Conservation (phyloP, 2,888 invertebrate genomes). For the Prenolepis imparis region DNA sequence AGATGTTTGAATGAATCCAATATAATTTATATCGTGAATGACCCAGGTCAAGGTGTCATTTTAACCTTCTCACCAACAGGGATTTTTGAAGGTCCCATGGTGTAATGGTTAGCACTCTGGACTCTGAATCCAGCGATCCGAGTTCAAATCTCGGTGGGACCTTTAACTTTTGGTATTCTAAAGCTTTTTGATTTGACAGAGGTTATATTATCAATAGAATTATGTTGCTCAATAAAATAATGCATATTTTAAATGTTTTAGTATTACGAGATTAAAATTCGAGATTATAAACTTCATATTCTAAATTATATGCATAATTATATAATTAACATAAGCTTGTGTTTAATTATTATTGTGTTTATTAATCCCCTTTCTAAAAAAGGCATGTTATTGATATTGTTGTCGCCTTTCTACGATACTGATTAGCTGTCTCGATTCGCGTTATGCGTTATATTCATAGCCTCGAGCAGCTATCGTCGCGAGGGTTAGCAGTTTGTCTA, state of each 20-base stretch:
- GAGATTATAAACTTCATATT: neutral
- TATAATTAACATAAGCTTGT: neutral
- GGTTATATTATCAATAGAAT: neutral
- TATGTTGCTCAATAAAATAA: neutral
- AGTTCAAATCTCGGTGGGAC: conserved; percentile 94
- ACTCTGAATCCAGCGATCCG: conserved; percentile 94
- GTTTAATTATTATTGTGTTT: neutral
- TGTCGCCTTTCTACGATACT: too few relatives aligned
- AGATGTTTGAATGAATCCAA: neutral
- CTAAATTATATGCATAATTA: neutral
- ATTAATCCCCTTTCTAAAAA: too few relatives aligned
- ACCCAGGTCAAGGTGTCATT: neutral
- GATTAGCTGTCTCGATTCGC: too few relatives aligned
- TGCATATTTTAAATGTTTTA: neutral
- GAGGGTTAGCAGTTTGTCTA: too few relatives aligned
- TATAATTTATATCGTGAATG: neutral
- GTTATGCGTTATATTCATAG: too few relatives aligned
- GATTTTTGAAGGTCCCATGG: conserved; percentile 88
- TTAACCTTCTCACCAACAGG: conserved; percentile 21
- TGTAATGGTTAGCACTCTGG: conserved; percentile 94
- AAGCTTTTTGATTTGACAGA: conserved; percentile 2
- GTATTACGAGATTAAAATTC: neutral
- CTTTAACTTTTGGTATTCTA: conserved; percentile 78
- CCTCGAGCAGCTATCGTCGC: too few relatives aligned
- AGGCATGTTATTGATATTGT: too few relatives aligned